Evolutionary conservation across 2,113 vertebrate genomes (phyloP).

Genomic region (Neopipo cinnamomea): DNA sequence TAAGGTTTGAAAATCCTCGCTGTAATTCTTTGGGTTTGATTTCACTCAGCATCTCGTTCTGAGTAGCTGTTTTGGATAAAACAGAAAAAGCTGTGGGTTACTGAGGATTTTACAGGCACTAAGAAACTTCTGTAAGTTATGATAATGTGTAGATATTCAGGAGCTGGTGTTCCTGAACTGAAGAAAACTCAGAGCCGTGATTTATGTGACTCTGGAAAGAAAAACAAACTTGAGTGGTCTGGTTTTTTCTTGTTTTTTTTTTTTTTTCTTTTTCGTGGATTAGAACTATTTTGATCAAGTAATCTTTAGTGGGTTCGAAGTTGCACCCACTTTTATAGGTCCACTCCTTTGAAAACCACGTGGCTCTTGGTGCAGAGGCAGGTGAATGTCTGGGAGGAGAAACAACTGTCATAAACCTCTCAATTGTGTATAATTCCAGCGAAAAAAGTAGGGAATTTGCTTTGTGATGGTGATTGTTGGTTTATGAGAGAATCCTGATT

Average conservation of each 20-base stretch:
- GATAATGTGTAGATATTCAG: background rate
- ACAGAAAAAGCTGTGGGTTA: background rate
- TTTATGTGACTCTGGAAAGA: background rate
- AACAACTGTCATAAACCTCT: background rate
- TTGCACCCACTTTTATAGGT: fast-evolving
- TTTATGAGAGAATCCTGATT: background rate
- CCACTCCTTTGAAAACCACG: background rate
- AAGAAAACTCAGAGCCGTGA: background rate
- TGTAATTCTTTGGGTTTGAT: background rate
- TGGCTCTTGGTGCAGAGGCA: background rate
- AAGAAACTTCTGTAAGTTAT: fast-evolving
- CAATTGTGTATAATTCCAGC: background rate
- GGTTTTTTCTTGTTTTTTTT: no score
- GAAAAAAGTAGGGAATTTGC: background rate
- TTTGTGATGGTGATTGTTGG: background rate
- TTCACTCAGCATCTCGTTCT: background rate
- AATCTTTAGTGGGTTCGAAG: background rate
- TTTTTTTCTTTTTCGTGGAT: background rate
- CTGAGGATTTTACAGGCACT: background rate
- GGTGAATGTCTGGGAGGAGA: background rate
- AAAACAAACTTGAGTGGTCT: background rate
- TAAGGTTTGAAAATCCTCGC: background rate
- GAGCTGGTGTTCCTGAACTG: background rate
- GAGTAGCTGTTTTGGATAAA: background rate
- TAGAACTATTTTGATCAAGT: background rate